Percentiles rank a stretch among this genome's conserved stretches.
These are phyloP conservation scores for Spea multiplicata DNA, from an alignment of 2,113 vertebrate species.

Conservation along the genomic window DNA sequence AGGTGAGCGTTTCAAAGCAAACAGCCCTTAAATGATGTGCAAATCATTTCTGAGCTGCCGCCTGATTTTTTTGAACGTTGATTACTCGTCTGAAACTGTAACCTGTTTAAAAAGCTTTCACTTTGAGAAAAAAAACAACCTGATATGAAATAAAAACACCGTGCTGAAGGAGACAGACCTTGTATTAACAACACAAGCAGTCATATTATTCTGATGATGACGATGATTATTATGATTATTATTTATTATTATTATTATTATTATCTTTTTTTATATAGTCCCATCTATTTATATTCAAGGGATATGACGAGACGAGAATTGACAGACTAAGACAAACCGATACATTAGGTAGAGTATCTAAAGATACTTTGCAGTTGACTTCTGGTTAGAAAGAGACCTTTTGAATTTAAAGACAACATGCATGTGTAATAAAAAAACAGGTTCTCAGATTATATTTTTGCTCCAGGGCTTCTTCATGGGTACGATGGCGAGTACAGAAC, in stretches of 20 bases:
- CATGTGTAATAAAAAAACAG: neutral
- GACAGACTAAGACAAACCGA: too few species aligned
- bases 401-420: neutral
- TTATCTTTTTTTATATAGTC: too few species aligned
- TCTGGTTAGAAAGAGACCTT: too few species aligned
- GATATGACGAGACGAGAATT: too few species aligned
- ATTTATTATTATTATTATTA: too few species aligned
- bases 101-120: constrained; percentile 69
- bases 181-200: neutral
- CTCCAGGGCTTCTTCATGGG: neutral
- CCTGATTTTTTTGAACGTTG: constrained; percentile 76
- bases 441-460: neutral
- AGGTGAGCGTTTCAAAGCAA: constrained; percentile 87
- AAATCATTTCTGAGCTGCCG: constrained; percentile 80
- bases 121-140: constrained; percentile 62
- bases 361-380: too few species aligned
- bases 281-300: too few species aligned
- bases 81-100: constrained; percentile 78
- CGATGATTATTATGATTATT: too few species aligned
- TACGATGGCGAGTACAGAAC: neutral
- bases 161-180: neutral
- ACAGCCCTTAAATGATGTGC: constrained; percentile 81
- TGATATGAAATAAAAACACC: constrained; percentile 57
- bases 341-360: too few species aligned
- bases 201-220: too few species aligned